Evolutionary conservation across 1,140 invertebrate species (phyloP).

Genomic region (Drosophila lacertosa): DNA sequence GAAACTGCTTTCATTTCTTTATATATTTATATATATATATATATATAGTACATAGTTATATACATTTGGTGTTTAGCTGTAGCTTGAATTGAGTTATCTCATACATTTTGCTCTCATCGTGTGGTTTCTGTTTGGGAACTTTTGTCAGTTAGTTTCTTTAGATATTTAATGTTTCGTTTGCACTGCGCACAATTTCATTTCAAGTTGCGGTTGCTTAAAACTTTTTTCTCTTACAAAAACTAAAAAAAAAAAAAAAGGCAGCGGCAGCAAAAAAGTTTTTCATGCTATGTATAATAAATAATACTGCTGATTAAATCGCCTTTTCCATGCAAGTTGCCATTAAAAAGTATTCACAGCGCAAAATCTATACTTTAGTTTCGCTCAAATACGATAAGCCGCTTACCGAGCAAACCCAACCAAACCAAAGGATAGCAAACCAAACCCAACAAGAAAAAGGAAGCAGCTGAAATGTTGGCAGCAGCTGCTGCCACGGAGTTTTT

Average conservation of each 20-base stretch:
- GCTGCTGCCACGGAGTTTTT: constrained; percentile 42
- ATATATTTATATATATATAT: background rate
- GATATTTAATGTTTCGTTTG: constrained; percentile 58
- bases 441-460: constrained; percentile 48
- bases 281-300: constrained; percentile 78
- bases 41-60: background rate
- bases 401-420: constrained; percentile 34
- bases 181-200: constrained; percentile 59
- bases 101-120: constrained; percentile 6
- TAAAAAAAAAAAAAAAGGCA: constrained; percentile 10
- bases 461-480: constrained; percentile 45
- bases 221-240: constrained; percentile 22
- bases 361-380: constrained; percentile 77
- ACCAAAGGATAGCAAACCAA: constrained; percentile 33
- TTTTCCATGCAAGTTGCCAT: constrained; percentile 72
- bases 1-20: no score
- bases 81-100: constrained; percentile 11
- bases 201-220: constrained; percentile 55
- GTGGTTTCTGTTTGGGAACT: constrained; percentile 44
- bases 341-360: constrained; percentile 79
- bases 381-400: constrained; percentile 79
- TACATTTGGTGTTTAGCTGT: background rate
- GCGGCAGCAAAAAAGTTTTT: constrained; percentile 58
- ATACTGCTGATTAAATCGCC: constrained; percentile 80
- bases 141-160: constrained; percentile 63